A percentile compares a stretch with the other conserved stretches of the same genome.
phyloP scores from a whole-genome alignment of 1,140 invertebrate genomes.

The Mactra quadrangularis region DNA sequence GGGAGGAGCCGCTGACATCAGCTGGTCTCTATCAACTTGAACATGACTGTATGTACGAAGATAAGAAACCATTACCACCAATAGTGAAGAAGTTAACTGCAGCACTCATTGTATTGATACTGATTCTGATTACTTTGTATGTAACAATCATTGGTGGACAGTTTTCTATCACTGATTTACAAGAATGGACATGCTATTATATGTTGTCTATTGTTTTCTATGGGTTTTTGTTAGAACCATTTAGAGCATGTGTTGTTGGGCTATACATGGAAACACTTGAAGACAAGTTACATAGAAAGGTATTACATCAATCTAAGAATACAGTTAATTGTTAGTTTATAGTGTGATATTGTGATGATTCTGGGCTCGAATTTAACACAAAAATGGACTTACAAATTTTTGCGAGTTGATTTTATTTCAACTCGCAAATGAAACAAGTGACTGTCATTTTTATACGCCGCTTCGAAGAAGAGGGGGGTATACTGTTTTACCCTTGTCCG shows the following conservation, averaged over 20 bases:
- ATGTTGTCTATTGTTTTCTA: conserved; percentile 4
- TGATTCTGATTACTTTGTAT: conserved; percentile 12
- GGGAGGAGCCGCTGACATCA: conserved; percentile 36
- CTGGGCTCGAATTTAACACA: too few relatives aligned
- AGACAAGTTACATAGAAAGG: too few relatives aligned
- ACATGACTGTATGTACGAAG: conserved; percentile 40
- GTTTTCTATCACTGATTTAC: conserved; percentile 26
- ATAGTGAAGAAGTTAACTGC: conserved; percentile 19
- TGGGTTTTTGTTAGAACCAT: conserved; percentile 25
- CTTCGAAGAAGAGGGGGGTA: too few relatives aligned
- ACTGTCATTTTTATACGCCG: too few relatives aligned
- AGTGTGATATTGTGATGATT: too few relatives aligned
- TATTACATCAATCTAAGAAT: too few relatives aligned
- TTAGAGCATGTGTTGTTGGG: conserved; percentile 1
- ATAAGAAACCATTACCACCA: conserved; percentile 21
- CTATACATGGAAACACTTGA: too few relatives aligned
- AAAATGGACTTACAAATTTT: too few relatives aligned
- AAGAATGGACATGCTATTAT: conserved; percentile 52
- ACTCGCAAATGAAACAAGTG: too few relatives aligned
- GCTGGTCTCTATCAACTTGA: conserved; percentile 50
- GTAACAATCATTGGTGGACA: conserved; percentile 26
- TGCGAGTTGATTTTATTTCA: too few relatives aligned
- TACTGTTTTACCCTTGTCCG: too few relatives aligned
- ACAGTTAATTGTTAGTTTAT: too few relatives aligned
- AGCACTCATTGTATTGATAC: conserved; percentile 2